phyloP scores from a whole-genome alignment of 2,113 vertebrate genomes.

The Plectropomus leopardus region DNA sequence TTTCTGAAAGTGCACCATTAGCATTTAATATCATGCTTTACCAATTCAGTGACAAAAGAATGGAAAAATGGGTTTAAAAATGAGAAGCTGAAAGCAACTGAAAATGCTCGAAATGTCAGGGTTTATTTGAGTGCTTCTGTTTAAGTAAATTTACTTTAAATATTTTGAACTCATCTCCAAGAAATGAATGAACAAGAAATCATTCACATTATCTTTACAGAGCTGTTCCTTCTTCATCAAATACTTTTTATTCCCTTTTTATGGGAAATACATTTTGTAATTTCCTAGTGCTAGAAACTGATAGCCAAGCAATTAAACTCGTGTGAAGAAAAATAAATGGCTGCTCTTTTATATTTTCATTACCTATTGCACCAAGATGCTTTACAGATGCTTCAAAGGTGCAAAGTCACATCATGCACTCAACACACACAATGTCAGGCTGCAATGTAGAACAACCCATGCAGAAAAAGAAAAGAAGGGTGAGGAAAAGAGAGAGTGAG shows the following conservation, averaged over 20 bases:
- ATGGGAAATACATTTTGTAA: not conserved
- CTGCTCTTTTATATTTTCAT: not conserved
- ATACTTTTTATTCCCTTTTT: conserved; percentile 22
- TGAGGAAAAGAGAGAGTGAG: not conserved
- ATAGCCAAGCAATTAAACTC: conserved; percentile 15
- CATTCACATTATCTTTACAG: not conserved
- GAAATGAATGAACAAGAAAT: not conserved
- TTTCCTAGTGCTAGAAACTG: not conserved
- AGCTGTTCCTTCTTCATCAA: not conserved
- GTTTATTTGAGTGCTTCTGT: too few species aligned
- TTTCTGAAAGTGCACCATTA: too few species aligned
- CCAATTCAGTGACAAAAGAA: too few species aligned
- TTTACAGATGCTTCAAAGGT: conserved; percentile 17
- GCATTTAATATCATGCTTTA: too few species aligned
- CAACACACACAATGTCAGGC: not conserved
- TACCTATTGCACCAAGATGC: not conserved
- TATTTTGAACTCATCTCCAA: not conserved
- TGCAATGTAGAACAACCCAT: not conserved
- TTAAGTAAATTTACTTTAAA: too few species aligned
- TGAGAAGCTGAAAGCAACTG: too few species aligned
- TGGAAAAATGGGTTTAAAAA: too few species aligned
- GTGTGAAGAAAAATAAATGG: too few species aligned
- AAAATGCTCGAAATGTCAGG: too few species aligned
- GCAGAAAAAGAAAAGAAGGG: not conserved
- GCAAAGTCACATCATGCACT: not conserved